phyloP scores from a whole-genome alignment of 2,888 invertebrate genomes.

The Seira sanloemensis region DNA sequence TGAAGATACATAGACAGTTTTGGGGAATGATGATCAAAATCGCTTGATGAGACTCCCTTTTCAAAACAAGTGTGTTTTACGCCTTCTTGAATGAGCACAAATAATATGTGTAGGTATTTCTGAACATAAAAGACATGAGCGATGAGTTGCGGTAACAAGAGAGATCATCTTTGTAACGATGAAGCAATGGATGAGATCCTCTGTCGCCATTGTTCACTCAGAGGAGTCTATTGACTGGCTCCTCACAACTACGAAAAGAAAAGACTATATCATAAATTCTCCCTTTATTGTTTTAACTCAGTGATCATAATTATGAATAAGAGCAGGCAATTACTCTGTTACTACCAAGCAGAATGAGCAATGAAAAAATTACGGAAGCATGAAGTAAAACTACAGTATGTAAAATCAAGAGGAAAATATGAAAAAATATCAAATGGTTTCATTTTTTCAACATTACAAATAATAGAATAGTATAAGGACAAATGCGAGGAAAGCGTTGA shows the following conservation, averaged over 20 bases:
- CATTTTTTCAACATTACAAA: background rate
- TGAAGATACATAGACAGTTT: too few relatives aligned
- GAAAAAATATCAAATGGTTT: too few relatives aligned
- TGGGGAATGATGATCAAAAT: background rate
- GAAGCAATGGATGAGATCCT: background rate
- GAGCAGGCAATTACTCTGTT: background rate
- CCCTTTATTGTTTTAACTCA: conserved; percentile 7
- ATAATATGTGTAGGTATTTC: too few relatives aligned
- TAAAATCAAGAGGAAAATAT: background rate
- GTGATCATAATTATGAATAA: background rate
- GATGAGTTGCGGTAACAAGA: too few relatives aligned
- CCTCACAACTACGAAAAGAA: background rate
- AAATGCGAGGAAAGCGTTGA: conserved; percentile 9
- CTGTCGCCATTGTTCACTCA: conserved; percentile 3
- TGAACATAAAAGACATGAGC: too few relatives aligned
- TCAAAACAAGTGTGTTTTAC: too few relatives aligned
- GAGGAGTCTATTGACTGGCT: too few relatives aligned
- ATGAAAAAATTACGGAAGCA: conserved; percentile 8
- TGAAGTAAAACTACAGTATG: background rate
- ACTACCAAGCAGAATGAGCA: background rate
- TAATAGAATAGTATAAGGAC: background rate
- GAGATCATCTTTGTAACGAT: too few relatives aligned
- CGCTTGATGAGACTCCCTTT: too few relatives aligned
- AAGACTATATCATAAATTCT: background rate
- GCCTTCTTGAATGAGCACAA: too few relatives aligned